These are phyloP conservation scores for Hemistola chrysoprasaria DNA, from an alignment of 2,888 invertebrate genomes.

Conservation along the genomic window DNA sequence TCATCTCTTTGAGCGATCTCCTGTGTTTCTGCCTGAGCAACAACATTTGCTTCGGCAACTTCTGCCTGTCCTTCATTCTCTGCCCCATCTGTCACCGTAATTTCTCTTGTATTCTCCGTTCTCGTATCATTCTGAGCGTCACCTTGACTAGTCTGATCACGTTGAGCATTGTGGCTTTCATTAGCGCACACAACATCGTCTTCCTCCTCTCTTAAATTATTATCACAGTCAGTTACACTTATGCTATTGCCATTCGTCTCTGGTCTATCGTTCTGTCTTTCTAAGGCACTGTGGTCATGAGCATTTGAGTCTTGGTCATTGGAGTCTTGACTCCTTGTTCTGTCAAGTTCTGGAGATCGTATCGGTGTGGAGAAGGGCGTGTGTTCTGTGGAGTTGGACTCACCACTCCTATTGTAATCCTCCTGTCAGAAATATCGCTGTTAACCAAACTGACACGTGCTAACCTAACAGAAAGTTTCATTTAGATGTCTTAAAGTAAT, in stretches of 20 bases:
- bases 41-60: too few species aligned
- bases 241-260: constrained; percentile 49
- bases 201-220: constrained; percentile 72
- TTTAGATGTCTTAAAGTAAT: too few species aligned
- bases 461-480: too few species aligned
- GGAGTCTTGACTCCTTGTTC: constrained; percentile 20
- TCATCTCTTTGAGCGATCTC: too few species aligned
- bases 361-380: constrained; percentile 69
- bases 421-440: constrained; percentile 63
- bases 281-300: constrained; percentile 24
- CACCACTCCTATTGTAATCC: constrained; percentile 69
- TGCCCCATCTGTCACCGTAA: constrained; percentile 1
- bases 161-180: constrained; percentile 49
- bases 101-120: background rate
- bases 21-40: too few species aligned
- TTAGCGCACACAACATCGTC: constrained; percentile 77
- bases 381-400: constrained; percentile 59
- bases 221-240: constrained; percentile 77
- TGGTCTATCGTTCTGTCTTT: constrained; percentile 9
- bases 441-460: constrained; percentile 56
- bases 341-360: constrained; percentile 51
- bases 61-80: constrained; percentile 4
- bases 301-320: too few species aligned
- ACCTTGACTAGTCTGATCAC: constrained; percentile 57
- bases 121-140: background rate